Evolutionary conservation across 1,140 invertebrate genomes (phyloP), one percentile per base, ranked within the genome.

Genomic region (Drosophila novamexicana): DNA sequence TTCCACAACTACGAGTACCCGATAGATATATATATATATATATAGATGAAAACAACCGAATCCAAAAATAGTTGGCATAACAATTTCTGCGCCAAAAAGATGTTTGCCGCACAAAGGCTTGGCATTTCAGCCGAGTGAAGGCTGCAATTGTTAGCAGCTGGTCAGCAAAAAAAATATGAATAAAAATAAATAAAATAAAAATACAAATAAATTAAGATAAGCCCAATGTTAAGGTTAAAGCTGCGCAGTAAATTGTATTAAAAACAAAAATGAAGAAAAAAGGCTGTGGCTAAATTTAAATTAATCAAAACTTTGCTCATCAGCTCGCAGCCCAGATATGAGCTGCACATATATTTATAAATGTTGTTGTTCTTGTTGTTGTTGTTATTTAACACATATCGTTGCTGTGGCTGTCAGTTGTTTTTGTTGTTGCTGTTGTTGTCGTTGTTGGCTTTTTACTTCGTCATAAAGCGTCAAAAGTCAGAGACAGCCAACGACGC

Each of bases 221-320:
- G 1, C 6, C 14, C n/a, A 42, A 42, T 42, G 12, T 42, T n/a
- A 42, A 42, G 40, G 40, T 42, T 42, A 42, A 42, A 42, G 40
- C 40, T 42, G 40, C 3, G 5, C 40, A 42, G 22, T 14, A 42
- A 42, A 14, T 42, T 6, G 10, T 8, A 22, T 7, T 22, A 1
- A 9, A 22, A 45, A 45, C 6, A 29, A 1, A 49, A 29, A 49
- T 29, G 22, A 29, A 29, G 4, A 29, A 29, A 29, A 29, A 56
- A n/a, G 34, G 10, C 34, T 42, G 40, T 1, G 12, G 29, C 32
- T 52, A 64, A 65, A 68, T 72, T 82, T 70, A 88, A 86, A 83
- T 58, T 88, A 83, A 86, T 66, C 67, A 79, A 88, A 86, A 86
- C 79, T 86, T 86, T 86, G 58, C 64, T 61, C 79, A 86, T 79